Base-by-base conservation (phyloP, 2,797 vertebrate species). In the Taeniopygia guttata region DNA sequence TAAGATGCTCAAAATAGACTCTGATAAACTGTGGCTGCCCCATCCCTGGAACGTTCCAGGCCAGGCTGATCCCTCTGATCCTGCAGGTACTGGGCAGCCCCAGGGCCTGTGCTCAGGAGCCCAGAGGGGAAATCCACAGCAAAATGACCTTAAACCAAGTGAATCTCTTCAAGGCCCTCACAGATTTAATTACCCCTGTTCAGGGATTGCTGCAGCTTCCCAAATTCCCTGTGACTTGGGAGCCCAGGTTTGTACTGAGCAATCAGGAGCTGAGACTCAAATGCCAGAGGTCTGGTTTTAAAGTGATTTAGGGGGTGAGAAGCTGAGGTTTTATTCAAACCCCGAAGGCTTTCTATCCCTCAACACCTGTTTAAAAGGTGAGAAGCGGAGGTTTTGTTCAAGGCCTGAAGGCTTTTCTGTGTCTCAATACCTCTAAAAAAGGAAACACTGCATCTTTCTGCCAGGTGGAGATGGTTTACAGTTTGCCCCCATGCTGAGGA, bases 191-290 rank as follows among this genome's bases (percentile, higher is more conserved):
- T 17, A 7, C 22, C 40, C 5, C 9, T 27, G 1, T 8, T 5
- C 26, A 7, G 45, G 22, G 54, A 56, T 13, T 1, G 1, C 4
- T 3, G 40, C 20, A 13, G 42, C 43, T 51, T 30, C n/a, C 63
- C 6, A 16, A 46, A 21, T 6, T 19, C 67, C 72, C 9, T 2
- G 0, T 32, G 48, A 4, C 12, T 12, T 4, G 9, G 40, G 13
- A 16, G 11, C 20, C 45, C 23, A 3, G 54, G 30, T n/a, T 42
- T 15, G n/a, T n/a, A n/a, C n/a, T n/a, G 23, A 13, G 51, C 30
- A 10, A 25, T 7, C 23, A 2, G 43, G 38, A 34, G 10, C 36
- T 11, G 46, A 46, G 9, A 19, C 21, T 11, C 46, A 5, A 18
- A 2, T 2, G 34, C 34, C 10, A n/a, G 25, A 58, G 6, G 11